Evolutionary conservation across 1,140 invertebrate genomes (phyloP), one percentile per base, ranked within the genome.

Genomic region (Drosophila obscura): DNA sequence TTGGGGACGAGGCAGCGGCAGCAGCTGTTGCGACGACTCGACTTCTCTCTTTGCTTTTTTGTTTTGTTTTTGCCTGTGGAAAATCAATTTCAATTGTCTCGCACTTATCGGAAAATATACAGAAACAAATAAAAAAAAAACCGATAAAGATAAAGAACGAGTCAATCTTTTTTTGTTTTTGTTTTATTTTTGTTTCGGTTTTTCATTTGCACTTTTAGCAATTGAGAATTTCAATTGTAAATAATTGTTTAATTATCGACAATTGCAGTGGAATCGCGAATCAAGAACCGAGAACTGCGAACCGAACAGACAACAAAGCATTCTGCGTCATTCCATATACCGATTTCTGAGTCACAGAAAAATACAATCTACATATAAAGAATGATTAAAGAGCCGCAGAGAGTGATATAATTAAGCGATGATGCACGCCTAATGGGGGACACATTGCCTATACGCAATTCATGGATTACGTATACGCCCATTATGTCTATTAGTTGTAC

Each of bases 21-120:
- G 26, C 26, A 28, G 26, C 31, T 35, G 31, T 35, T 35, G 2
- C 31, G 31, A 35, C 31, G 31, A 9, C 3, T 35, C 31, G 31
- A 35, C 8, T 39, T 9, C 35, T 39, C 35, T 13, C 35, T 4
- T 1, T 11, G 22, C 0, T 4, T 39, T 11, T 39, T 13, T 39
- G 19, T 19, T 39, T 4, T 39, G 19, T 19, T 39, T 4, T 39
- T 13, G 74, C 73, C 56, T 55, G 76, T 51, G 49, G 56, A 84
- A 84, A 84, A 87, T 87, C 73, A 84, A 87, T 84, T 84, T 80
- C 82, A 77, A 85, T 85, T 85, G 81, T 64, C 65, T 85, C 64
- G 61, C 80, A 85, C 81, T 81, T 74, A 71, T 79, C 67, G 63
- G 68, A 62, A 74, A 60, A 48, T 22, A 31, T 28, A 28, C 7